Conservation (phyloP, 2,888 invertebrate genomes). For the Acheta domesticus region DNA sequence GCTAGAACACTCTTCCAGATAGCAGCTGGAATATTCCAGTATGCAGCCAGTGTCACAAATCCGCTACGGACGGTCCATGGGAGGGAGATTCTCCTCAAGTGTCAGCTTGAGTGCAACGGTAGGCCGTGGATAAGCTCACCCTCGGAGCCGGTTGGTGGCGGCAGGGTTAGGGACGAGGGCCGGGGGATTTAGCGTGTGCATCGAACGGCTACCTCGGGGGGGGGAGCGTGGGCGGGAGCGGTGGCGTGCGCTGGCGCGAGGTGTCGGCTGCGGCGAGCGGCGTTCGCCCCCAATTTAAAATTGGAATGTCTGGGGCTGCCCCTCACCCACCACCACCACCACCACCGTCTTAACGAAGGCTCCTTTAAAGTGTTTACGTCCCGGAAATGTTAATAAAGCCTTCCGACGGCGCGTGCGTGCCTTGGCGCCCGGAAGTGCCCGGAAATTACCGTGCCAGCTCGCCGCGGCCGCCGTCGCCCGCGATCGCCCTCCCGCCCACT, state of each 20-base stretch:
- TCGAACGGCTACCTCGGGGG: not conserved
- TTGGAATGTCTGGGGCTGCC: not conserved
- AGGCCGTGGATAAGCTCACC: too few species aligned
- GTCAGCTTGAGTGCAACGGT: too few species aligned
- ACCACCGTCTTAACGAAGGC: not conserved
- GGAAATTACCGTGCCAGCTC: not conserved
- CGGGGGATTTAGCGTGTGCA: not conserved
- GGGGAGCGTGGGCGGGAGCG: not conserved
- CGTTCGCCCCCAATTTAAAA: not conserved
- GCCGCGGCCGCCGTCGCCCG: not conserved
- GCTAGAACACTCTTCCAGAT: too few species aligned
- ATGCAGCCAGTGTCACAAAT: too few species aligned
- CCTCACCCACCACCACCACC: too few species aligned
- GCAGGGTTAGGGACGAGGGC: too few species aligned
- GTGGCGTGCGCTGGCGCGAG: not conserved
- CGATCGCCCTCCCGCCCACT: not conserved
- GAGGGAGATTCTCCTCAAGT: too few species aligned
- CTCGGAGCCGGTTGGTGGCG: too few species aligned
- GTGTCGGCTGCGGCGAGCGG: not conserved
- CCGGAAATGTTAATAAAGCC: constrained; percentile 18
- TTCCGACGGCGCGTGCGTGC: not conserved
- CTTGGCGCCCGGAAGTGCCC: not conserved
- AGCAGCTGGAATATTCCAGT: too few species aligned
- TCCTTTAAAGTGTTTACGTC: constrained; percentile 18
- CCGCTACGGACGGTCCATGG: too few species aligned